Conservation (phyloP, 2,113 vertebrate species). For the Alligator mississippiensis region DNA sequence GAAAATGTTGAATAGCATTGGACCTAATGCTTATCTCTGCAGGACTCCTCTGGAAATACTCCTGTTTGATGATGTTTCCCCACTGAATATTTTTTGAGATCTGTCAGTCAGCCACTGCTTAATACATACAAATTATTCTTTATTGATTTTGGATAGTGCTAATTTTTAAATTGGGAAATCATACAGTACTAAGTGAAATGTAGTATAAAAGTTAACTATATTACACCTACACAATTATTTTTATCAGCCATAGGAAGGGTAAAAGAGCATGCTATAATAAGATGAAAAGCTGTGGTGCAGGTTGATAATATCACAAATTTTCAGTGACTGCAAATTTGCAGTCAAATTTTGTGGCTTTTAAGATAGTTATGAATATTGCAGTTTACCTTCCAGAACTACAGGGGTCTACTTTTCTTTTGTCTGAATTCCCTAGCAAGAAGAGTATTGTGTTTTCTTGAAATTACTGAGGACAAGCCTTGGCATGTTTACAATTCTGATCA, state of each 20-base stretch:
- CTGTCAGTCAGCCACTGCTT: not conserved
- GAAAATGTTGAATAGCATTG: not conserved
- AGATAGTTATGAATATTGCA: not conserved
- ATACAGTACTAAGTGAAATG: not conserved
- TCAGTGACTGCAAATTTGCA: too few species aligned
- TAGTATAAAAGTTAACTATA: not conserved
- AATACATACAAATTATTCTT: not conserved
- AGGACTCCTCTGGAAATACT: not conserved
- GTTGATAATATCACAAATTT: not conserved
- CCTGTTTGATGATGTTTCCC: not conserved
- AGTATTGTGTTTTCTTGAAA: not conserved
- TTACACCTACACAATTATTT: not conserved
- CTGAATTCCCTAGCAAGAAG: not conserved
- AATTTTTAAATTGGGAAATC: not conserved
- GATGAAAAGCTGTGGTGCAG: not conserved
- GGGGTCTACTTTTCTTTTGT: not conserved
- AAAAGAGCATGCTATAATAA: not conserved
- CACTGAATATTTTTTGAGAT: not conserved
- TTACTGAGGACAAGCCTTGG: not conserved
- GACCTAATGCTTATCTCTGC: not conserved
- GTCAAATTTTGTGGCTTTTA: not conserved
- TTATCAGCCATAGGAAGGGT: not conserved
- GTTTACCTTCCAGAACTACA: not conserved
- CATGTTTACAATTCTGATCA: not conserved
- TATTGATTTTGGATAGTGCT: not conserved